Percentiles rank a stretch among this genome's conserved stretches.
phyloP scores from a whole-genome alignment of 2,797 vertebrate species.

The Echeneis naucrates region DNA sequence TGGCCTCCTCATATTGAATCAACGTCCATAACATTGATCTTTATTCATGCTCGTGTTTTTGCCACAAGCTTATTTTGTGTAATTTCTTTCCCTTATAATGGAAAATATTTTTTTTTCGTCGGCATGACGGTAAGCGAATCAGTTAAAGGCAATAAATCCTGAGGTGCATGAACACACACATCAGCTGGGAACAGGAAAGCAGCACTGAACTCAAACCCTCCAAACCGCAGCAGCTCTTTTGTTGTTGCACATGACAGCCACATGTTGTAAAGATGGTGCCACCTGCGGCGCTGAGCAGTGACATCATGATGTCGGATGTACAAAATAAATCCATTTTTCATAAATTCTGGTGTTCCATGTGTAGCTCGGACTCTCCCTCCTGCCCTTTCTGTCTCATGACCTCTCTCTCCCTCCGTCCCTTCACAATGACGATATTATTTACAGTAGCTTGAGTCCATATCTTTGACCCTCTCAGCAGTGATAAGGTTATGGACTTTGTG shows the following conservation, averaged over 20 bases:
- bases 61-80: background rate
- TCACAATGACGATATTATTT: conserved; percentile 61
- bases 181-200: background rate
- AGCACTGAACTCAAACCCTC: background rate
- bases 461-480: conserved; percentile 62
- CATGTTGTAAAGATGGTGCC: too few relatives aligned
- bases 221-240: too few relatives aligned
- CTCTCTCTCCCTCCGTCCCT: conserved; percentile 27
- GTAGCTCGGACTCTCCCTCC: conserved; percentile 6
- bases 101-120: background rate
- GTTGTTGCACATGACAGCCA: background rate
- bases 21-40: too few relatives aligned
- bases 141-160: background rate
- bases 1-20: too few relatives aligned
- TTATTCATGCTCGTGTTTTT: background rate
- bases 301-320: background rate
- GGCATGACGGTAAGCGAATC: background rate
- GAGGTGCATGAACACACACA: background rate
- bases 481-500: conserved; percentile 65
- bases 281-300: too few relatives aligned
- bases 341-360: too few relatives aligned
- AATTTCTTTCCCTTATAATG: background rate
- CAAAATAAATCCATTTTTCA: background rate
- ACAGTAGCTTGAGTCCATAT: conserved; percentile 60
- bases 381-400: background rate